phyloP scores from a whole-genome alignment of 1,140 invertebrate genomes.

The Caenorhabditis elegans region DNA sequence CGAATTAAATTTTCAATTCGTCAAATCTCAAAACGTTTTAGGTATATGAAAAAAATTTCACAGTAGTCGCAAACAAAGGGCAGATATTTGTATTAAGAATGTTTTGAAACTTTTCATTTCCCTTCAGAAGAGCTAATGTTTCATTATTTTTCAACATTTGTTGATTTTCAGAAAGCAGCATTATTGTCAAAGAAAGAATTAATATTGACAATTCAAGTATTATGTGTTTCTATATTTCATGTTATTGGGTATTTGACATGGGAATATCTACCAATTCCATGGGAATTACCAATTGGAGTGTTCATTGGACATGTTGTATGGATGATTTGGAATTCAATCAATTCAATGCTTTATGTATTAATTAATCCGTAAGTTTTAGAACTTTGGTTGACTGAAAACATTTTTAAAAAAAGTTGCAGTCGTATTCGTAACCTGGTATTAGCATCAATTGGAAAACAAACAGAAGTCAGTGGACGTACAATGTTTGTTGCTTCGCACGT shows the following conservation, averaged over 20 bases:
- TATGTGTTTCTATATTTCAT: constrained; percentile 13
- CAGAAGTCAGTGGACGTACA: neutral
- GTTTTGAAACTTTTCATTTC: no score
- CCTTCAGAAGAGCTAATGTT: no score
- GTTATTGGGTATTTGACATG: constrained; percentile 13
- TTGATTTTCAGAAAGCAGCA: constrained; percentile 32
- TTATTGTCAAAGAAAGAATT: constrained; percentile 20
- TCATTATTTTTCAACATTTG: no score
- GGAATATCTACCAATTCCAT: constrained; percentile 22
- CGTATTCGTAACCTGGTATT: neutral
- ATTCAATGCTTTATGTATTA: constrained; percentile 18
- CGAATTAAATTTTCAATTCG: no score
- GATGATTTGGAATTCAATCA: constrained; percentile 40
- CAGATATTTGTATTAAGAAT: no score
- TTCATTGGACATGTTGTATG: constrained; percentile 36
- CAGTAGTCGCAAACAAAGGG: no score
- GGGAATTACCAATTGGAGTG: constrained; percentile 7
- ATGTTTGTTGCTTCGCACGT: neutral
- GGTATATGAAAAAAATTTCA: no score
- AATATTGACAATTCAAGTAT: constrained; percentile 24
- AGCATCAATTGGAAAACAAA: constrained; percentile 18
- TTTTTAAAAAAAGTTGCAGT: neutral
- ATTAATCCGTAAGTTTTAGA: constrained; percentile 31
- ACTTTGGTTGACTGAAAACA: neutral
- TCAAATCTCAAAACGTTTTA: no score